phyloP scores from a whole-genome alignment of 2,888 invertebrate genomes.

The Poecilobothrus nobilitatus region DNA sequence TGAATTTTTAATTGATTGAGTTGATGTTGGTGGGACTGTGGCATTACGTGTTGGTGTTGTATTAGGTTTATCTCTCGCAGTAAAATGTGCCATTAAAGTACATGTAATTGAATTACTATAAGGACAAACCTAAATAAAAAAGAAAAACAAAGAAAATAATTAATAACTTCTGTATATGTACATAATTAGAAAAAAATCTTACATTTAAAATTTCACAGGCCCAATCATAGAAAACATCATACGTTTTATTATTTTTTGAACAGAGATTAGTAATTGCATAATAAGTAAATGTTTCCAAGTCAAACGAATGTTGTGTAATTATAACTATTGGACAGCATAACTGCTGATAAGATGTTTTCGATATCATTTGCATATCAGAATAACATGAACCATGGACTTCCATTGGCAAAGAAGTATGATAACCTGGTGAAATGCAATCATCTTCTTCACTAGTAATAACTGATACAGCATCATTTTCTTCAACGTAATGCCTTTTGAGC shows the following conservation, averaged over 20 bases:
- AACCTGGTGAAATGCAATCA: conserved; percentile 44
- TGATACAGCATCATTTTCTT: conserved; percentile 44
- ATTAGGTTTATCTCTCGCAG: conserved; percentile 38
- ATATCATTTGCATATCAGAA: conserved; percentile 45
- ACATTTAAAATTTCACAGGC: conserved; percentile 42
- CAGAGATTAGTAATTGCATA: conserved; percentile 43
- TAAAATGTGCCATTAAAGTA: conserved; percentile 42
- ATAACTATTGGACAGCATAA: conserved; percentile 39
- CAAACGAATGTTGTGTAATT: conserved; percentile 43
- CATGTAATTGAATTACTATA: conserved; percentile 37
- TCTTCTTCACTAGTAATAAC: conserved; percentile 45
- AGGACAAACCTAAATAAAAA: conserved; percentile 40
- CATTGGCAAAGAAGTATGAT: conserved; percentile 42
- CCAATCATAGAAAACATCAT: conserved; percentile 44
- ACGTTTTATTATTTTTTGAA: conserved; percentile 42
- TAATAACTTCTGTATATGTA: neutral
- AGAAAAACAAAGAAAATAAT: conserved; percentile 10
- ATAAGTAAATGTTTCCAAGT: conserved; percentile 42
- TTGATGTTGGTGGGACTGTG: conserved; percentile 27
- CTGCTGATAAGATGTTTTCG: conserved; percentile 40
- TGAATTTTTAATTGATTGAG: conserved; percentile 35
- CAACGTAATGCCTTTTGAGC: conserved; percentile 40
- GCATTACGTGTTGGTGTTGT: conserved; percentile 17
- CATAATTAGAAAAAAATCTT: conserved; percentile 16
- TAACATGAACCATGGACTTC: conserved; percentile 45